Evolutionary conservation across 2,888 invertebrate genomes (phyloP), one percentile per base, ranked within the genome.

Genomic region (Macrosiphum euphorbiae): DNA sequence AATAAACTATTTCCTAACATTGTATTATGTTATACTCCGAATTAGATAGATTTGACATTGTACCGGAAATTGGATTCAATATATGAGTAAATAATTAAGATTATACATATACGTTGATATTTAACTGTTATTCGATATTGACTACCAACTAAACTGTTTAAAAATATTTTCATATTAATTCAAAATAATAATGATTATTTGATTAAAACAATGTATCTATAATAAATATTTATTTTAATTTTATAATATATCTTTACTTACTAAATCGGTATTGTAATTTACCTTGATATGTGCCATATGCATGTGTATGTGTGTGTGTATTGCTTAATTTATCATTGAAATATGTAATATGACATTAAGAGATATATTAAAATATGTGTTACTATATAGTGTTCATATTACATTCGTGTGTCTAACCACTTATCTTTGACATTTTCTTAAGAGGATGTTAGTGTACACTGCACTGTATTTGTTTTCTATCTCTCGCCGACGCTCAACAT

Each of bases 161-260:
- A 67, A 28, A 67, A 67, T 67, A 67, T n/a, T n/a, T n/a, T 67
- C n/a, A 67, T n/a, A n/a, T n/a, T 67, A 61, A 16, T 67, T 67
- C n/a, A 67, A 5, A 67, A 67, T n/a, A 44, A 44, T 44, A 44
- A 44, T 67, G 5, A 67, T 67, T n/a, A 67, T 11, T n/a, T n/a
- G 13, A n/a, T 67, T 67, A 67, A n/a, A 67, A 67, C n/a, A 67
- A n/a, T 67, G 13, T n/a, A 67, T 16, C 13, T n/a, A 67, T n/a
- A 67, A 67, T 67, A n/a, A 67, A n/a, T 67, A 67, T n/a, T 67
- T 67, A 67, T n/a, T 67, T n/a, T 16, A n/a, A n/a, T 67, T 67
- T 67, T 67, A 67, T 67, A 67, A 16, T 67, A 67, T 13, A 67
- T 67, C n/a, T 67, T 67, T 67, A 5, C 16, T 67, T 67, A 16